Evolutionary conservation across 2,113 vertebrate species (phyloP).

Genomic region (Channa argus): DNA sequence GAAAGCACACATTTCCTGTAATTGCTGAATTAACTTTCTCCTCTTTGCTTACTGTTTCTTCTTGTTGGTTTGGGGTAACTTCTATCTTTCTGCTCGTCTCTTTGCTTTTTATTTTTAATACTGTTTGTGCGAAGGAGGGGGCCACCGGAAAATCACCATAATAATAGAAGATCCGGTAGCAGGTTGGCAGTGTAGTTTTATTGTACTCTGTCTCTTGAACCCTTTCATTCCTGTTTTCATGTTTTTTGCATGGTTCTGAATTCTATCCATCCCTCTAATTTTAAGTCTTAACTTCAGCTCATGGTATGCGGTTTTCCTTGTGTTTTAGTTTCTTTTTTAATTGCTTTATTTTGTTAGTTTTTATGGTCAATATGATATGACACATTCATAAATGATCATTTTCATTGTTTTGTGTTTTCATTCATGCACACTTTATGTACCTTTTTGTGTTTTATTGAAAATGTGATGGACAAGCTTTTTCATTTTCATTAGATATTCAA

Average conservation of each 20-base stretch:
- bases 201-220: constrained; percentile 74
- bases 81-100: constrained; percentile 71
- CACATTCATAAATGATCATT: neutral
- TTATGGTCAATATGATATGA: constrained; percentile 11
- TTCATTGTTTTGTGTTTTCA: constrained; percentile 5
- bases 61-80: constrained; percentile 44
- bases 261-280: constrained; percentile 33
- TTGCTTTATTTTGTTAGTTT: constrained; percentile 7
- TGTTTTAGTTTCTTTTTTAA: neutral
- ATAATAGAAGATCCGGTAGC: constrained; percentile 98
- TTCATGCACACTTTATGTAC: constrained; percentile 19
- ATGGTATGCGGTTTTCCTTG: constrained; percentile 24
- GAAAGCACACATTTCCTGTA: neutral
- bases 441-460: neutral
- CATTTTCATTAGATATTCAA: neutral
- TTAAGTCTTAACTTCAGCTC: constrained; percentile 34
- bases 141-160: constrained; percentile 96
- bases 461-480: neutral
- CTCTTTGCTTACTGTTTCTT: constrained; percentile 30
- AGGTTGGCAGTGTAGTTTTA: constrained; percentile 89
- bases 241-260: constrained; percentile 54
- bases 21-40: constrained; percentile 9
- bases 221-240: constrained; percentile 12
- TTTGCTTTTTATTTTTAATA: constrained; percentile 37
- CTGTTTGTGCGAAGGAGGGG: constrained; percentile 82